Evolutionary conservation across 1,140 invertebrate genomes (phyloP).

Genomic region (Ectropis grisescens): DNA sequence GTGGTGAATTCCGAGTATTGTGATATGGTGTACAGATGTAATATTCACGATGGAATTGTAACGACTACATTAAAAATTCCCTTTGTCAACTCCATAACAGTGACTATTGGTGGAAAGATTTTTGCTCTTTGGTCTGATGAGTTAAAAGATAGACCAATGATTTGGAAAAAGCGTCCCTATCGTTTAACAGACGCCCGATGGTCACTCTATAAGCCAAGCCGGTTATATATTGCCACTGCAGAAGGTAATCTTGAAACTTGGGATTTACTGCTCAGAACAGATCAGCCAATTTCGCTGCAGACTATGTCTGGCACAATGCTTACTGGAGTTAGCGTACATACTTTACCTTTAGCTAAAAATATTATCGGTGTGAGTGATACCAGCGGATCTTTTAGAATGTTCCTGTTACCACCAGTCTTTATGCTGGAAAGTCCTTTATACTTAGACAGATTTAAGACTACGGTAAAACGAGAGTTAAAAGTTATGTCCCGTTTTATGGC

Average conservation of each 20-base stretch:
- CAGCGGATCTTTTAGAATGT: slow-evolving; percentile 74
- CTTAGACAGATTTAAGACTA: slow-evolving; percentile 29
- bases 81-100: slow-evolving; percentile 65
- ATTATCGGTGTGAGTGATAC: slow-evolving; percentile 72
- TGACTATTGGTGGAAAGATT: slow-evolving; percentile 62
- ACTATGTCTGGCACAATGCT: slow-evolving; percentile 55
- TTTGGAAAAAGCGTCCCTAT: slow-evolving; percentile 53
- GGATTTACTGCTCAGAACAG: slow-evolving; percentile 55
- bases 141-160: slow-evolving; percentile 32
- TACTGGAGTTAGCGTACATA: slow-evolving; percentile 69
- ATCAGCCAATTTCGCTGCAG: slow-evolving; percentile 51
- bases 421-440: slow-evolving; percentile 42
- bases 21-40: slow-evolving; percentile 56
- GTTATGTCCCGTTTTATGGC: slow-evolving; percentile 46
- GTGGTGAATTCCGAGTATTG: slow-evolving; percentile 69
- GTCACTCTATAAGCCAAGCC: slow-evolving; percentile 58
- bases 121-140: slow-evolving; percentile 58
- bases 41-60: slow-evolving; percentile 78
- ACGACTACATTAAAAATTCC: slow-evolving; percentile 70
- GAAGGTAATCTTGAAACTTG: slow-evolving; percentile 57
- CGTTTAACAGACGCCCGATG: slow-evolving; percentile 47
- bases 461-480: slow-evolving; percentile 50
- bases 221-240: slow-evolving; percentile 45
- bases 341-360: slow-evolving; percentile 59
- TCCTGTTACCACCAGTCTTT: slow-evolving; percentile 67